Evolutionary conservation across 2,888 invertebrate genomes (phyloP).

Genomic region (Deilephila elpenor): DNA sequence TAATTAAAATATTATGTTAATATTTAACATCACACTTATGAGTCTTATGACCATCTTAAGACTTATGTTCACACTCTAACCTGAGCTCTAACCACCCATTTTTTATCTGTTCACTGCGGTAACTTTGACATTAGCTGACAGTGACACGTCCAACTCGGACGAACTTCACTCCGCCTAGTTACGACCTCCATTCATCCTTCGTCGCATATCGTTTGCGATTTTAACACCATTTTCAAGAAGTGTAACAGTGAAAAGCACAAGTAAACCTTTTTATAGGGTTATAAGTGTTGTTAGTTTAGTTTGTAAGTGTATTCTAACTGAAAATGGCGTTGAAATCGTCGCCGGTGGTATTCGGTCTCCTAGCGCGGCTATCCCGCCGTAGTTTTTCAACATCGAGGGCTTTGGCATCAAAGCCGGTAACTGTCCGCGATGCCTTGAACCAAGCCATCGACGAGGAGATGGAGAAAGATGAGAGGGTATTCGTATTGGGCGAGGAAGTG

Average conservation of each 20-base stretch:
- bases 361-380: conserved; percentile 67
- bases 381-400: conserved; percentile 74
- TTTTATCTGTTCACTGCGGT: conserved; percentile 16
- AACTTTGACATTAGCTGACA: conserved; percentile 38
- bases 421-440: conserved; percentile 98
- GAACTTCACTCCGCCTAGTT: conserved; percentile 46
- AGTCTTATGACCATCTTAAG: too few species aligned
- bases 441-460: conserved; percentile 98
- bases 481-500: conserved; percentile 98
- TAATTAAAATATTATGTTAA: too few species aligned
- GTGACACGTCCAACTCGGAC: conserved; percentile 36
- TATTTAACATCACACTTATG: too few species aligned
- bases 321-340: conserved; percentile 81
- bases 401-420: conserved; percentile 88
- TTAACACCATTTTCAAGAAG: conserved; percentile 64
- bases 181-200: conserved; percentile 84
- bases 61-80: too few species aligned
- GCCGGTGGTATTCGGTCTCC: conserved; percentile 67
- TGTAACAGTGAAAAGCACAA: conserved; percentile 46
- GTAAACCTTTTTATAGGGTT: conserved; percentile 49
- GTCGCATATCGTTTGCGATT: conserved; percentile 54
- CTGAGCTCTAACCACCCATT: too few species aligned
- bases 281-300: conserved; percentile 49
- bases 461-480: conserved; percentile 95
- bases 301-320: conserved; percentile 52